These are phyloP conservation scores for Chromis chromis DNA, from an alignment of 2,797 vertebrate genomes.

Conservation along the genomic window DNA sequence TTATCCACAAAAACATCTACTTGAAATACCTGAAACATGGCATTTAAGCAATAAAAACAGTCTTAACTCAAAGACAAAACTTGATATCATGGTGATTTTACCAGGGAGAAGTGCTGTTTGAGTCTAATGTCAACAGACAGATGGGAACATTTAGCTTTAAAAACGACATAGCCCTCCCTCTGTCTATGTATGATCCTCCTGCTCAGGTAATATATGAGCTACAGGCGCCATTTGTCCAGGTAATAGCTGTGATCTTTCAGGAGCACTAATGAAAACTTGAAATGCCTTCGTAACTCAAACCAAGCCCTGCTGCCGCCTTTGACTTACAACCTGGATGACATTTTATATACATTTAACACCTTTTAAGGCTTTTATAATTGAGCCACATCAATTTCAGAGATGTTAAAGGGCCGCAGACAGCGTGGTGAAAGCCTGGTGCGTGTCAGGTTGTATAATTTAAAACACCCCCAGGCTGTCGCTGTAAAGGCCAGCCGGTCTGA, in stretches of 20 bases:
- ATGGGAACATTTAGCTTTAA: background rate
- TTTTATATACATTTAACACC: constrained; percentile 27
- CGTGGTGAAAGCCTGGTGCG: constrained; percentile 19
- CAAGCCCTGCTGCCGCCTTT: background rate
- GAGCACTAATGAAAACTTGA: background rate
- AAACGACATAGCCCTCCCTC: background rate
- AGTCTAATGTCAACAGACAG: background rate
- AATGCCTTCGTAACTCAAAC: background rate
- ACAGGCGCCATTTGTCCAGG: constrained; percentile 1
- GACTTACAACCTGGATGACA: constrained; percentile 16
- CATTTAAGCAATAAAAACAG: too few species aligned
- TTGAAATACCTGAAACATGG: too few species aligned
- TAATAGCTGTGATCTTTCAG: background rate
- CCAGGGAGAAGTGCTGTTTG: too few species aligned
- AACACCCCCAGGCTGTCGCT: constrained; percentile 19
- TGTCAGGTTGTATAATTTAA: constrained; percentile 41
- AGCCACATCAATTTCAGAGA: constrained; percentile 1
- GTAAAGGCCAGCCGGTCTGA: constrained; percentile 9
- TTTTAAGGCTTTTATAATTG: constrained; percentile 24
- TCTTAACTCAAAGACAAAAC: too few species aligned
- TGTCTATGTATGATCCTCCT: background rate
- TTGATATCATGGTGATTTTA: too few species aligned
- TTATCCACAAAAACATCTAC: too few species aligned
- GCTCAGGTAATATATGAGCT: background rate
- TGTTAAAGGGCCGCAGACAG: constrained; percentile 37